A percentile compares a stretch with the other conserved stretches of the same genome.
Evolutionary conservation across 2,113 vertebrate genomes (phyloP).

Genomic region (Daphoenositta chrysoptera): DNA sequence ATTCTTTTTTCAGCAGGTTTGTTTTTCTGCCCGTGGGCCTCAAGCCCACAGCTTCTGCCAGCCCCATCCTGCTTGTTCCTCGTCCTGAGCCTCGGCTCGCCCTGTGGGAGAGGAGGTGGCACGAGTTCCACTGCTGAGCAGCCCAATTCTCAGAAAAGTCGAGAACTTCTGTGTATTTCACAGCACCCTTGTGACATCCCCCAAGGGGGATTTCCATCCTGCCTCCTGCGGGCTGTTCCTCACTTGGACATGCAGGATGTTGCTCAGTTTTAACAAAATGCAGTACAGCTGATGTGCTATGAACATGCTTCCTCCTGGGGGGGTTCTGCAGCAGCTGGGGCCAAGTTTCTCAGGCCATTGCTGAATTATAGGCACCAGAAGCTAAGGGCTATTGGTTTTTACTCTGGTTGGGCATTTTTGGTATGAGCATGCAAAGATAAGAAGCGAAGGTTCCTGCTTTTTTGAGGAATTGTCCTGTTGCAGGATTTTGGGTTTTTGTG

Average conservation of each 20-base stretch:
- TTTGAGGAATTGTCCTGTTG: neutral
- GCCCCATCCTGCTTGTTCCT: neutral
- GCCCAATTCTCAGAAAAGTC: neutral
- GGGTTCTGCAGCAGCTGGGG: neutral
- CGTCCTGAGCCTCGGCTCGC: neutral
- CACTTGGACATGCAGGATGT: neutral
- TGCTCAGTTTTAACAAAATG: neutral
- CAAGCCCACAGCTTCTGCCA: neutral
- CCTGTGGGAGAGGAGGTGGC: neutral
- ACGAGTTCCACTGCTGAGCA: neutral
- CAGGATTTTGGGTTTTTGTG: neutral
- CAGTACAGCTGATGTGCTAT: neutral
- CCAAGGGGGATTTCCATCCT: neutral
- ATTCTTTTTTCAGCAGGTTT: neutral
- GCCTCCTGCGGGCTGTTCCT: neutral
- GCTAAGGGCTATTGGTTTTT: neutral
- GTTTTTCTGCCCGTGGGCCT: neutral
- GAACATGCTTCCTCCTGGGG: neutral
- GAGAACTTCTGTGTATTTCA: neutral
- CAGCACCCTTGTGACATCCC: neutral
- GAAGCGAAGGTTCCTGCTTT: neutral
- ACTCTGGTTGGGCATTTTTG: neutral
- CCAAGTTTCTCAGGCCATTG: neutral
- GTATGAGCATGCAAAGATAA: fast-evolving
- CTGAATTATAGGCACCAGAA: neutral